Conservation (phyloP, 1,140 invertebrate genomes). For the Calephelis nemesis region DNA sequence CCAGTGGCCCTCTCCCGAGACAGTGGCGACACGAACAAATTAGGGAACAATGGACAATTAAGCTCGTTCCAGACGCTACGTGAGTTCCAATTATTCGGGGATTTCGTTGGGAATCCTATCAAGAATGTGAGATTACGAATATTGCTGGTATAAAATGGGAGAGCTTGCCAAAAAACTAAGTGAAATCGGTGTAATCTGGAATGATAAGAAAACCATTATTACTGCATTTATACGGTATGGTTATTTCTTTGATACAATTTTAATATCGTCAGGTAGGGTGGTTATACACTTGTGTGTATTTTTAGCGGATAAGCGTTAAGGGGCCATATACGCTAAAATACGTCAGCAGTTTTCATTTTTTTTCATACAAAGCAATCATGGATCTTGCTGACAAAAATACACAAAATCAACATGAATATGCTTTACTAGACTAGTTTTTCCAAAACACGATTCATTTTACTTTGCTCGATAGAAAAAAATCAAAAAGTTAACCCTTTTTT, state of each 20-base stretch:
- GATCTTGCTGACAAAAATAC: no score
- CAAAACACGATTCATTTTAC: no score
- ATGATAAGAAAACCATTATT: background rate
- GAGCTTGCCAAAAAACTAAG: constrained; percentile 14
- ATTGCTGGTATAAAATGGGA: background rate
- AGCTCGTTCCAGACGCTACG: constrained; percentile 42
- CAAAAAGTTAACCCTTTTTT: no score
- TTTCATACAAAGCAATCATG: no score
- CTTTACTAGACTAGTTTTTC: no score
- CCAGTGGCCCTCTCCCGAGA: constrained; percentile 39
- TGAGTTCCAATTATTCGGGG: constrained; percentile 45
- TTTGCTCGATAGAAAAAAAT: no score
- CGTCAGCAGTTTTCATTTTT: no score
- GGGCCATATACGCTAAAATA: no score
- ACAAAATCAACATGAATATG: no score
- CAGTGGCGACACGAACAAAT: constrained; percentile 55
- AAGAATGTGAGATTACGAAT: constrained; percentile 16
- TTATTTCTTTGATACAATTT: background rate
- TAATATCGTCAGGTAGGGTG: no score
- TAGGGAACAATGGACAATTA: constrained; percentile 57
- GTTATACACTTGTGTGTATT: no score
- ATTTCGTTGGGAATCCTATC: constrained; percentile 34
- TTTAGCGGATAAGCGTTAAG: no score
- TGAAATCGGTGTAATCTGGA: background rate
- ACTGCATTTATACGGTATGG: background rate